Conservation (phyloP, 2,888 invertebrate genomes). For the Cancer borealis region DNA sequence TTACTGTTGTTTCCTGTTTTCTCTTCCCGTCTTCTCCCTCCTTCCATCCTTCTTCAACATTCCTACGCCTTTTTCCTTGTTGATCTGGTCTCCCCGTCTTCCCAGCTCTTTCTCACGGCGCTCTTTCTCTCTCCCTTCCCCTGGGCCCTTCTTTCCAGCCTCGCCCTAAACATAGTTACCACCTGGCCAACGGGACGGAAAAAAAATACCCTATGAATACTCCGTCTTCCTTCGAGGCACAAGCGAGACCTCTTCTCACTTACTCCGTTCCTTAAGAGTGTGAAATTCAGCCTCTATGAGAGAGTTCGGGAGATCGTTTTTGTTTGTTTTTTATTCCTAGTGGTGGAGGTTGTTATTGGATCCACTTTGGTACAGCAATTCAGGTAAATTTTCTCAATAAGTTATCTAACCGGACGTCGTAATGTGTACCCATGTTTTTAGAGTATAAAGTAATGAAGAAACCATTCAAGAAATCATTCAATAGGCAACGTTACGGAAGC, state of each 20-base stretch:
- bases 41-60: not conserved
- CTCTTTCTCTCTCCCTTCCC: no score
- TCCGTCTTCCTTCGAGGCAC: no score
- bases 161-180: no score
- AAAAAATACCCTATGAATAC: no score
- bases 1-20: not conserved
- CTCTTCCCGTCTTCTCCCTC: not conserved
- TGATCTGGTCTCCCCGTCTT: not conserved
- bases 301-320: not conserved
- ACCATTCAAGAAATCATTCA: constrained; percentile 8
- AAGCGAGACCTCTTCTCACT: no score
- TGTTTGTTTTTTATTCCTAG: not conserved
- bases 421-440: not conserved
- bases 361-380: not conserved
- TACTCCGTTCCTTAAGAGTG: no score
- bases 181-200: no score
- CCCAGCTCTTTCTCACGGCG: not conserved
- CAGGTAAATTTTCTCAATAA: not conserved
- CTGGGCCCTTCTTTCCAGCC: no score
- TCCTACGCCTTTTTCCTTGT: not conserved
- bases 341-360: no score
- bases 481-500: not conserved
- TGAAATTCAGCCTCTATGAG: not conserved
- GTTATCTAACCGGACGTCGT: not conserved
- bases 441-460: not conserved